These are phyloP conservation scores for Hylaea fasciaria DNA, from an alignment of 2,888 invertebrate genomes.

Conservation along the genomic window DNA sequence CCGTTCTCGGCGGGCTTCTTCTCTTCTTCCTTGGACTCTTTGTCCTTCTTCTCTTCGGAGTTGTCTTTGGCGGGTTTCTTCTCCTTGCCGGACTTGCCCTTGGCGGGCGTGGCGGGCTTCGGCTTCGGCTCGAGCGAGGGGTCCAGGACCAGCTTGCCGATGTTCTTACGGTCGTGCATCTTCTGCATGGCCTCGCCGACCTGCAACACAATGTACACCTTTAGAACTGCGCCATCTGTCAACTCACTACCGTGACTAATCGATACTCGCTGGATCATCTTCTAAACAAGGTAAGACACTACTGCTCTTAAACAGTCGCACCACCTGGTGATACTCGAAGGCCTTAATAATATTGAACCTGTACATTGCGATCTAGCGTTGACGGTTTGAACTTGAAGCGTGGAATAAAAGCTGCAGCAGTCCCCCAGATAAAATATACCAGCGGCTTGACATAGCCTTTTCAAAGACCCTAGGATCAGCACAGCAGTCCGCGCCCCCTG, in stretches of 20 bases:
- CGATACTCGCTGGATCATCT: too few species aligned
- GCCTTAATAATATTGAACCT: too few species aligned
- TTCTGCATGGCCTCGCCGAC: slow-evolving; percentile 96
- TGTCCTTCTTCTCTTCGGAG: slow-evolving; percentile 88
- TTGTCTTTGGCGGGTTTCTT: slow-evolving; percentile 87
- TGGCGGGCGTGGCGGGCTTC: slow-evolving; percentile 91
- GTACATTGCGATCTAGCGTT: too few species aligned
- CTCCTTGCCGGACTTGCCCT: slow-evolving; percentile 89
- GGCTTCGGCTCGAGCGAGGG: slow-evolving; percentile 92
- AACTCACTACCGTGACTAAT: too few species aligned
- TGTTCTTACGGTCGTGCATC: slow-evolving; percentile 96
- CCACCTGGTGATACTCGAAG: too few species aligned
- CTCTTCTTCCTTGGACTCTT: slow-evolving; percentile 83
- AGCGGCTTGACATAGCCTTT: too few species aligned
- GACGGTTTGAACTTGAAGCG: too few species aligned
- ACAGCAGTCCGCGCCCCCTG: background rate
- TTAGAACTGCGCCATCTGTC: too few species aligned
- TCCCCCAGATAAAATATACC: background rate
- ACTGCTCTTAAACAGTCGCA: too few species aligned
- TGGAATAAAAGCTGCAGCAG: too few species aligned
- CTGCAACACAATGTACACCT: slow-evolving; percentile 62
- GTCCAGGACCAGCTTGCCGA: slow-evolving; percentile 94
- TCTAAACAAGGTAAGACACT: too few species aligned
- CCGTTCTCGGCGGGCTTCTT: slow-evolving; percentile 78
- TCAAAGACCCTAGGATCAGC: background rate